These are phyloP conservation scores for Excalfactoria chinensis DNA, from an alignment of 2,113 vertebrate species.

Conservation along the genomic window DNA sequence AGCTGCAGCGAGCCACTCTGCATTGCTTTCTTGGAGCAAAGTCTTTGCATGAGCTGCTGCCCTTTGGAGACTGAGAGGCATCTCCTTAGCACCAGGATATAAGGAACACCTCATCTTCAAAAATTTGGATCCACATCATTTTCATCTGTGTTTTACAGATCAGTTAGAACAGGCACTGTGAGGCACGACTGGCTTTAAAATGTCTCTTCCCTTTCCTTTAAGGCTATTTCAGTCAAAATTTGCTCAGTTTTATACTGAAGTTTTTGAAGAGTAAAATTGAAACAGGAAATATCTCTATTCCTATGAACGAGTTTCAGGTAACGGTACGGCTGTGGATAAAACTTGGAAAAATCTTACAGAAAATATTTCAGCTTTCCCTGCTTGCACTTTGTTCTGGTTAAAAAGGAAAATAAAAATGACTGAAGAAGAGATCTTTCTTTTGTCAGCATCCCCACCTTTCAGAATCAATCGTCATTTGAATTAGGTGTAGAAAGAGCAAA, in stretches of 20 bases:
- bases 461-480: background rate
- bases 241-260: background rate
- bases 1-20: background rate
- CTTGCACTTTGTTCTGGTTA: background rate
- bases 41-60: background rate
- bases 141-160: background rate
- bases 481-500: conserved; percentile 14
- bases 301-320: background rate
- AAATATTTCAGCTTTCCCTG: background rate
- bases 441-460: background rate
- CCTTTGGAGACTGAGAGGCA: background rate
- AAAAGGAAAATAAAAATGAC: background rate
- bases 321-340: background rate
- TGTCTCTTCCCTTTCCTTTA: background rate
- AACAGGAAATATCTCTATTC: background rate
- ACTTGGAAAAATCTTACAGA: background rate
- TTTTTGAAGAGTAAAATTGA: background rate
- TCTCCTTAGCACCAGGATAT: background rate
- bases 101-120: background rate
- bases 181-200: background rate
- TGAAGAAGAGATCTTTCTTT: background rate
- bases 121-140: background rate
- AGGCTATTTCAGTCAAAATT: background rate
- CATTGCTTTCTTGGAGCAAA: background rate
- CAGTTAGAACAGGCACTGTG: background rate